Percentiles rank a stretch among this genome's conserved stretches.
These are phyloP conservation scores for Siniperca undulata DNA, from an alignment of 2,797 vertebrate genomes.

Conservation along the genomic window DNA sequence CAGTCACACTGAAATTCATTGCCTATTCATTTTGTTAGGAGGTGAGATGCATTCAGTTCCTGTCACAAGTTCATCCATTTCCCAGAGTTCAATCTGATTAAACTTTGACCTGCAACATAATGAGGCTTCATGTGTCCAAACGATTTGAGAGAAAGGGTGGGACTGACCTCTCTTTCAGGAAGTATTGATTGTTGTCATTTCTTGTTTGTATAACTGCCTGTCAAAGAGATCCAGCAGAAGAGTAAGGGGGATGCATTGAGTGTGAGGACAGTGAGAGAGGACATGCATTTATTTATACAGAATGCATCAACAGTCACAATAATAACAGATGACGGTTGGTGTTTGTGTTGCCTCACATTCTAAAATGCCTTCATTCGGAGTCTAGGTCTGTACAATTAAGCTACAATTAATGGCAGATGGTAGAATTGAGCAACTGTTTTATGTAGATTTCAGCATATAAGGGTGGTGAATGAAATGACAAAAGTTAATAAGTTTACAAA, in stretches of 20 bases:
- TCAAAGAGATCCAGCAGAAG: slow-evolving; percentile 20
- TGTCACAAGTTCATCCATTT: slow-evolving; percentile 7
- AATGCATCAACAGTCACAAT: not conserved
- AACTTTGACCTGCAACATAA: slow-evolving; percentile 33
- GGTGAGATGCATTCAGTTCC: slow-evolving; percentile 7
- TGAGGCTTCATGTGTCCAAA: not conserved
- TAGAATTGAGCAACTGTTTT: slow-evolving; percentile 23
- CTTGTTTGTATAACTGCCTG: slow-evolving; percentile 29
- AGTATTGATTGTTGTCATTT: slow-evolving; percentile 49
- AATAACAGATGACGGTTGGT: slow-evolving; percentile 2
- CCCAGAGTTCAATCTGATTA: slow-evolving; percentile 37
- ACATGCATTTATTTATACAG: not conserved
- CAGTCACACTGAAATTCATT: not conserved
- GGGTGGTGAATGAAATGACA: not conserved
- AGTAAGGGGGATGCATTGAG: not conserved
- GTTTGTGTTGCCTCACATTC: not conserved
- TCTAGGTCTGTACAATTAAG: not conserved
- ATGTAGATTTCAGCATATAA: not conserved
- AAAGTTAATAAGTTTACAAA: slow-evolving; percentile 14
- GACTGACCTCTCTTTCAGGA: slow-evolving; percentile 22
- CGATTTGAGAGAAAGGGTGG: not conserved
- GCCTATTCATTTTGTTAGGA: not conserved
- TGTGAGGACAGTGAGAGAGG: not conserved
- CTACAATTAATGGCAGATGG: not conserved
- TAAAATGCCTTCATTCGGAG: slow-evolving; percentile 15